Conservation (phyloP, 2,888 invertebrate species). For the Eupelmus urozonus region DNA sequence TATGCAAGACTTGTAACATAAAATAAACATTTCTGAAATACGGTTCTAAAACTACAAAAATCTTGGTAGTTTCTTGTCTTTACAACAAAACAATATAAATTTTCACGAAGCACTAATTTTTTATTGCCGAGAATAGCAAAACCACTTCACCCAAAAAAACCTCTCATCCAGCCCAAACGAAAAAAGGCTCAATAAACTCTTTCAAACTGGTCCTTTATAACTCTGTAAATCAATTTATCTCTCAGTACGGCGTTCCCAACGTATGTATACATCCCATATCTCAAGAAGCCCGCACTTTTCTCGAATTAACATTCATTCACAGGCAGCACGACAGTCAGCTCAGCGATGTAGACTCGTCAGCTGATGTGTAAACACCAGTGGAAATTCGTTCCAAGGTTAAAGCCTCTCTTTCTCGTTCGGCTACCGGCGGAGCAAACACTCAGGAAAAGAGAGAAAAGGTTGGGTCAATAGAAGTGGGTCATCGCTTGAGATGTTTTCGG, state of each 20-base stretch:
- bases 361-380: slow-evolving; percentile 14
- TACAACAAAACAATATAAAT: too few relatives aligned
- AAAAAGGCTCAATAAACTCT: slow-evolving; percentile 31
- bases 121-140: too few relatives aligned
- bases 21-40: too few relatives aligned
- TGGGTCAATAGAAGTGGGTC: slow-evolving; percentile 37
- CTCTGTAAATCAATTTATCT: slow-evolving; percentile 54
- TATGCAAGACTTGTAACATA: too few relatives aligned
- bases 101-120: too few relatives aligned
- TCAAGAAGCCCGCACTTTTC: slow-evolving; percentile 20
- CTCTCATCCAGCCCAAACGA: too few relatives aligned
- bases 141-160: too few relatives aligned
- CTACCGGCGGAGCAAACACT: slow-evolving; percentile 32
- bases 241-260: slow-evolving; percentile 18
- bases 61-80: too few relatives aligned
- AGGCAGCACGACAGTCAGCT: background rate
- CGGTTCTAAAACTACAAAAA: too few relatives aligned
- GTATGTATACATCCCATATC: slow-evolving; percentile 2
- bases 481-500: too few relatives aligned
- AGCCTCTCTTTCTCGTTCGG: background rate
- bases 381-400: slow-evolving; percentile 30
- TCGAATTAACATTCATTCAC: slow-evolving; percentile 51
- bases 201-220: slow-evolving; percentile 2
- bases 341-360: too few relatives aligned
- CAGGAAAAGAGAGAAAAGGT: background rate